Evolutionary conservation across 2,113 vertebrate genomes (phyloP).

Genomic region (Synchiropus splendidus): DNA sequence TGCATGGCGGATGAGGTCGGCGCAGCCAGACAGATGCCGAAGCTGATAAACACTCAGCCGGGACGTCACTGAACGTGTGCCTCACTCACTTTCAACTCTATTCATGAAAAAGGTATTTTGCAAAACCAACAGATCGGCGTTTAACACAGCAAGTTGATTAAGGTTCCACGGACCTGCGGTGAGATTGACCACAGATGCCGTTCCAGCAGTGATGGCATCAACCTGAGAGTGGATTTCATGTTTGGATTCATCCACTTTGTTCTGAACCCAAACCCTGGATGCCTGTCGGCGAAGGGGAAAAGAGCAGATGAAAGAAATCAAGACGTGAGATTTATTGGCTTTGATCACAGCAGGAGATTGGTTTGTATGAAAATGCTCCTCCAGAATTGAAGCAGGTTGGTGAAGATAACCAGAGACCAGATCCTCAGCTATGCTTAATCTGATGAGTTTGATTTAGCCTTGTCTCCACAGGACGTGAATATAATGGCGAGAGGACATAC

Average conservation of each 20-base stretch:
- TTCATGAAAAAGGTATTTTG: no score
- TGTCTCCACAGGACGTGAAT: not conserved
- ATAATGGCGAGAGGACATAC: constrained; percentile 56
- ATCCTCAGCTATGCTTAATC: no score
- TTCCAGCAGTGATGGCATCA: constrained; percentile 96
- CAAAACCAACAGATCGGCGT: no score
- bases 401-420: no score
- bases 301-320: no score
- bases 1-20: constrained; percentile 11
- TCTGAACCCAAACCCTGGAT: constrained; percentile 96
- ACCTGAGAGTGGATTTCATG: constrained; percentile 99
- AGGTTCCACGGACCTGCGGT: constrained; percentile 80
- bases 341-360: constrained; percentile 39
- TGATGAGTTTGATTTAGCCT: no score
- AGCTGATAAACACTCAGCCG: constrained; percentile 50
- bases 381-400: not conserved
- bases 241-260: constrained; percentile 99
- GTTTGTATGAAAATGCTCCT: no score
- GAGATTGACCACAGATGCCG: constrained; percentile 97
- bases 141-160: not conserved
- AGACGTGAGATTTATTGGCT: no score
- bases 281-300: constrained; percentile 67
- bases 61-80: constrained; percentile 17
- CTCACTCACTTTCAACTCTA: constrained; percentile 5
- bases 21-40: constrained; percentile 56